Percentiles rank a stretch among this genome's conserved stretches.
phyloP scores from a whole-genome alignment of 1,140 invertebrate genomes.

The Tribolium castaneum region DNA sequence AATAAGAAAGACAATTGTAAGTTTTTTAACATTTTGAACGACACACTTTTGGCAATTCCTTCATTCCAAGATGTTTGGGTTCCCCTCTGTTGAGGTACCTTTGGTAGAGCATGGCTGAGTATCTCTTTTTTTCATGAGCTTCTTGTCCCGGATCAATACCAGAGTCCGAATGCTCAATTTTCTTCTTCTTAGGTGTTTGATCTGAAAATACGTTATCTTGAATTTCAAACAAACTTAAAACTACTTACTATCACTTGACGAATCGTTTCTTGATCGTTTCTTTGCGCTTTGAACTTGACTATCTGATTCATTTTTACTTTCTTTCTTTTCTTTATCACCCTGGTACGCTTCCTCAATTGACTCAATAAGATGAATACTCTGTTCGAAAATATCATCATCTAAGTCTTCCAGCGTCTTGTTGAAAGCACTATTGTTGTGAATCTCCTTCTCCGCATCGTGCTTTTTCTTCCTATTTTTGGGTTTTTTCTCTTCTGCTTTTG shows the following conservation, averaged over 20 bases:
- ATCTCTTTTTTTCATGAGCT: constrained; percentile 72
- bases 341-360: constrained; percentile 56
- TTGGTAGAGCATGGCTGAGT: constrained; percentile 74
- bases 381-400: constrained; percentile 64
- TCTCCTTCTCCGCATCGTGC: constrained; percentile 64
- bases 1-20: not conserved
- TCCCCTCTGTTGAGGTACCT: constrained; percentile 80
- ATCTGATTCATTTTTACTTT: constrained; percentile 1
- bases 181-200: constrained; percentile 33
- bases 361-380: constrained; percentile 58
- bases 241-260: constrained; percentile 25
- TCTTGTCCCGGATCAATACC: constrained; percentile 70
- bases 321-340: constrained; percentile 36
- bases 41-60: constrained; percentile 82
- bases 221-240: not conserved
- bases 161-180: constrained; percentile 56
- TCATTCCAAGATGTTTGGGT: constrained; percentile 82
- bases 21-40: not conserved
- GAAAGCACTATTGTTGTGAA: constrained; percentile 77
- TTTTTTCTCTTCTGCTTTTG: constrained; percentile 56
- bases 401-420: constrained; percentile 73
- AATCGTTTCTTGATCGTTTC: constrained; percentile 46
- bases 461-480: constrained; percentile 41
- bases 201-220: not conserved
- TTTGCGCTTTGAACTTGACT: not conserved